These are phyloP conservation scores for Carduelis carduelis DNA, from an alignment of 2,797 vertebrate species.

Conservation along the genomic window DNA sequence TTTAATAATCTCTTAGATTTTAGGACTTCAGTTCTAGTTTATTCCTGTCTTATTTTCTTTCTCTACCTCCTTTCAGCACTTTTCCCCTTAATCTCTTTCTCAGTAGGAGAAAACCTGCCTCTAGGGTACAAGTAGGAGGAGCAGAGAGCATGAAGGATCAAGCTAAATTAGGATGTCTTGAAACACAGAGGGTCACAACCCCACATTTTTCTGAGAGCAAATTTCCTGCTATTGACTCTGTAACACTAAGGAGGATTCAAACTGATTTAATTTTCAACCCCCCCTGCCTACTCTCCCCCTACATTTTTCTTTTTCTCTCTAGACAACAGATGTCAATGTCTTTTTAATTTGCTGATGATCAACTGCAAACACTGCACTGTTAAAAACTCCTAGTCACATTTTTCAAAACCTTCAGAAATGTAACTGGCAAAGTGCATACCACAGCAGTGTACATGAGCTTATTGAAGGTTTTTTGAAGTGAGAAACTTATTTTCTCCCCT, in stretches of 20 bases:
- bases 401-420: slow-evolving; percentile 58
- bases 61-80: slow-evolving; percentile 43
- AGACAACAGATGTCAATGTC: slow-evolving; percentile 65
- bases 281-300: background rate
- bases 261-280: slow-evolving; percentile 17
- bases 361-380: slow-evolving; percentile 48
- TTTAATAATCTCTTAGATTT: slow-evolving; percentile 71
- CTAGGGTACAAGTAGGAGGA: slow-evolving; percentile 60
- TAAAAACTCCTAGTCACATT: slow-evolving; percentile 54
- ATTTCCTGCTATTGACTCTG: slow-evolving; percentile 64
- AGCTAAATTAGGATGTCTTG: slow-evolving; percentile 57
- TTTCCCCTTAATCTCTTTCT: slow-evolving; percentile 53
- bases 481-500: slow-evolving; percentile 1
- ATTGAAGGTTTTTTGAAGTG: slow-evolving; percentile 14
- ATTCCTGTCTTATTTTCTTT: slow-evolving; percentile 26
- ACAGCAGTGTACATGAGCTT: slow-evolving; percentile 11
- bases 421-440: slow-evolving; percentile 48
- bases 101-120: slow-evolving; percentile 53
- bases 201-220: slow-evolving; percentile 63
- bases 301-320: slow-evolving; percentile 52
- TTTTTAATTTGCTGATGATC: slow-evolving; percentile 66
- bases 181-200: slow-evolving; percentile 66
- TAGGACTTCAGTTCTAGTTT: slow-evolving; percentile 60
- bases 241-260: slow-evolving; percentile 48
- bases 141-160: slow-evolving; percentile 58